Percentiles rank a stretch among this genome's conserved stretches.
Conservation (phyloP, 2,888 invertebrate species). For the Invenusta paracnida region DNA sequence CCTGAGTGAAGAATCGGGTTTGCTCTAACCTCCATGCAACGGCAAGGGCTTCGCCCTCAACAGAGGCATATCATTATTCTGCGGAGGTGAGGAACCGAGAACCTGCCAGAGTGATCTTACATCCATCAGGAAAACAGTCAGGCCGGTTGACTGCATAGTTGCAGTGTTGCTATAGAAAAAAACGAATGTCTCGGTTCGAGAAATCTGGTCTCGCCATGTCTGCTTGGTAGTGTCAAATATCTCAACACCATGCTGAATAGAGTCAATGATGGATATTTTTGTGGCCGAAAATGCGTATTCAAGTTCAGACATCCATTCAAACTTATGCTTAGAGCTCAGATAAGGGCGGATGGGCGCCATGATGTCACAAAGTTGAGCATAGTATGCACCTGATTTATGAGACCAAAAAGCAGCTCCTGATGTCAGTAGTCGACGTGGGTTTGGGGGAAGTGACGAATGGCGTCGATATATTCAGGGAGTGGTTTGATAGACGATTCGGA, state of each 20-base stretch:
- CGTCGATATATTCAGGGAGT: neutral
- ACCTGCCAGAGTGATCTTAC: neutral
- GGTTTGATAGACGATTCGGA: neutral
- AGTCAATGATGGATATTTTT: conserved; percentile 7
- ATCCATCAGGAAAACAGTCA: conserved; percentile 16
- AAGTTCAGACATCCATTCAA: conserved; percentile 12
- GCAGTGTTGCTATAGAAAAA: neutral
- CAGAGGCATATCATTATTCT: neutral
- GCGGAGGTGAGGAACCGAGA: neutral
- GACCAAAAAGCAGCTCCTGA: neutral
- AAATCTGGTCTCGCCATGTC: conserved; percentile 7
- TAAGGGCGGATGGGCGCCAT: neutral
- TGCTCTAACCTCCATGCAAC: conserved; percentile 29
- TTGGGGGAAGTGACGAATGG: neutral
- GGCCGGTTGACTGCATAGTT: neutral
- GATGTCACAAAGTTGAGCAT: too few relatives aligned
- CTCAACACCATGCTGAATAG: neutral
- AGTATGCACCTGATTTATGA: neutral
- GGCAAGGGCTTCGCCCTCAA: conserved; percentile 34
- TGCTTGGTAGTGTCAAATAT: neutral
- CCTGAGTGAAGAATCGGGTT: conserved; percentile 8
- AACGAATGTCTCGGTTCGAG: neutral
- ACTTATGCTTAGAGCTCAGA: neutral
- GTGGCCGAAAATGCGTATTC: neutral
- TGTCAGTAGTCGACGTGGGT: neutral